Percentiles rank a stretch among this genome's conserved stretches.
phyloP scores from a whole-genome alignment of 2,888 invertebrate species.

The Rhamnusium bicolor region DNA sequence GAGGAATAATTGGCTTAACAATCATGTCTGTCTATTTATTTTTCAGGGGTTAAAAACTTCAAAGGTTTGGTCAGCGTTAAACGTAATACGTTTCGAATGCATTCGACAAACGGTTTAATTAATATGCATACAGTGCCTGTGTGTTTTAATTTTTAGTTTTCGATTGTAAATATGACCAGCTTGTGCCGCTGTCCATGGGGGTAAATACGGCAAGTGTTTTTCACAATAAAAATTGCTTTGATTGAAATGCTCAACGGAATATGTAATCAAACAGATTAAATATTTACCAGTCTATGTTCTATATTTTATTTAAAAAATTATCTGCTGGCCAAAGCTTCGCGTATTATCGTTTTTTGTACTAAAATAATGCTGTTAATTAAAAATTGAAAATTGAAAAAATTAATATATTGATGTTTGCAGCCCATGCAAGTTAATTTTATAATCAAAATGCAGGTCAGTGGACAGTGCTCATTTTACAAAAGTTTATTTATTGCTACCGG shows the following conservation, averaged over 20 bases:
- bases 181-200: background rate
- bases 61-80: slow-evolving; percentile 51
- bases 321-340: no score
- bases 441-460: no score
- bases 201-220: background rate
- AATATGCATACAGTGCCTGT: slow-evolving; percentile 52
- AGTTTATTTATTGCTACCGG: no score
- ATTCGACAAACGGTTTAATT: slow-evolving; percentile 50
- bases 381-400: no score
- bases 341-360: no score
- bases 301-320: background rate
- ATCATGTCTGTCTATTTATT: slow-evolving; percentile 26
- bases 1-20: slow-evolving; percentile 60
- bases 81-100: slow-evolving; percentile 49
- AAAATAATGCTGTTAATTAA: no score
- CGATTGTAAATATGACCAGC: slow-evolving; percentile 41
- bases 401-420: no score
- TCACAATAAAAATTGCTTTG: slow-evolving; percentile 8
- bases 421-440: no score
- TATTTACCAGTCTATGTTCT: background rate
- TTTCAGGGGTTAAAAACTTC: slow-evolving; percentile 47
- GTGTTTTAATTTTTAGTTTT: slow-evolving; percentile 53
- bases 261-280: background rate
- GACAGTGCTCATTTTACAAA: no score
- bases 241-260: background rate